Evolutionary conservation across 2,888 invertebrate genomes (phyloP), one percentile per base, ranked within the genome.

Genomic region (Apotomis betuletana): DNA sequence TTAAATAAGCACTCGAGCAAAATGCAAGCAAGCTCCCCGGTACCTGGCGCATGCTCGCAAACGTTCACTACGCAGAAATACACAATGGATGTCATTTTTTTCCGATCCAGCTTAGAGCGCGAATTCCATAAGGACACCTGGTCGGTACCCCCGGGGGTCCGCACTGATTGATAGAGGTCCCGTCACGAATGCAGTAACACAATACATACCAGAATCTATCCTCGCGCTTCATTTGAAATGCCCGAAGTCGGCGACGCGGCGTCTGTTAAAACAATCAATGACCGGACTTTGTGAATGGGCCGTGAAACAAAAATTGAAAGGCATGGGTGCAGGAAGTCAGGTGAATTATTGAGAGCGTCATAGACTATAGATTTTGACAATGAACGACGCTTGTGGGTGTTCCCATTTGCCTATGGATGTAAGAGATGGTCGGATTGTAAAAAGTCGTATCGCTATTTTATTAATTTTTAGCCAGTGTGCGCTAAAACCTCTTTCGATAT

Each of bases 251-350:
- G 92, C 93, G 93, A 87, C 93, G 86, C 76, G 75, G 84, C 85
- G 93, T 93, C 93, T 93, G 84, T 85, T 92, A 92, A 93, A 93
- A 93, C 93, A 93, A 93, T 92, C 92, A 91, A 90, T 92, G 92
- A 90, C 89, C 85, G 85, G 88, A 82, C 82, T 87, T 88, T 83
- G 86, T 92, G 91, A 92, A 92, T 92, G 92, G 87, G 77, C 77
- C 73, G 80, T 85, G 88, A 91, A 91, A 91, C 90, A 90, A 91
- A 87, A 85, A 86, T 86, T 87, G 78, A 75, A 75, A 76, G 75
- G 77, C 89, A 88, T 88, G 88, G 88, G 84, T 51, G 67, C 87
- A 85, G 86, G 83, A 86, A 81, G 85, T 84, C 83, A 84, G 85
- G 86, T 88, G 85, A 87, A 86, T 87, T 87, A 83, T 87, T 86